Conservation (phyloP, 2,113 vertebrate species). For the Malurus elegans region DNA sequence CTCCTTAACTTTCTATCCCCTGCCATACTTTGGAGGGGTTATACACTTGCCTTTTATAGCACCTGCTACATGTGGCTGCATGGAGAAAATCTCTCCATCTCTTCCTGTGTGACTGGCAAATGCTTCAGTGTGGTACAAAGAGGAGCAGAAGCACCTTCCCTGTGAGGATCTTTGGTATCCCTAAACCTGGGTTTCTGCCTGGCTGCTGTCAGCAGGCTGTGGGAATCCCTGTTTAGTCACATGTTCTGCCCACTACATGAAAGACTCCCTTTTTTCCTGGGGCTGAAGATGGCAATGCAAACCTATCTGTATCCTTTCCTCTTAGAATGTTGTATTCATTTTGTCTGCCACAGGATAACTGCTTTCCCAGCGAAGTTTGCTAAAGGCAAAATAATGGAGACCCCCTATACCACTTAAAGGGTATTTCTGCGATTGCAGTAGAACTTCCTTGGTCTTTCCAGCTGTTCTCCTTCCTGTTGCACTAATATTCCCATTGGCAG, state of each 20-base stretch:
- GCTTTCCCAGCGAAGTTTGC: neutral
- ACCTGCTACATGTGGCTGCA: neutral
- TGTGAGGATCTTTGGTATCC: neutral
- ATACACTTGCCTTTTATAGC: rapidly evolving
- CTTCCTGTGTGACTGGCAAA: neutral
- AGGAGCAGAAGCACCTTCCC: neutral
- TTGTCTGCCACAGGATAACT: neutral
- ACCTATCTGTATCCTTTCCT: neutral
- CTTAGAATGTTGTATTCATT: neutral
- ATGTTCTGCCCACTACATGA: neutral
- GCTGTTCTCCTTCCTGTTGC: neutral
- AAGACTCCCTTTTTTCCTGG: neutral
- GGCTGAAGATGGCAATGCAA: slow-evolving; percentile 27
- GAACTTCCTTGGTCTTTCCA: neutral
- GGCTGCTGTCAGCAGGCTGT: neutral
- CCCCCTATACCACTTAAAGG: neutral
- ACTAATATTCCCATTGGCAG: neutral
- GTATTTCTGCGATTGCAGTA: neutral
- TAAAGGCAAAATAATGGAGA: neutral
- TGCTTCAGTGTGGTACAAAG: neutral
- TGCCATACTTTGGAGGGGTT: neutral
- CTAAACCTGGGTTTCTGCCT: neutral
- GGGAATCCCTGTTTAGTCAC: neutral
- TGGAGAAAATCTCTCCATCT: neutral
- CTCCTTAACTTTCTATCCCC: neutral